These are phyloP conservation scores for Diorhabda carinulata DNA, from an alignment of 1,140 invertebrate genomes.

Conservation along the genomic window DNA sequence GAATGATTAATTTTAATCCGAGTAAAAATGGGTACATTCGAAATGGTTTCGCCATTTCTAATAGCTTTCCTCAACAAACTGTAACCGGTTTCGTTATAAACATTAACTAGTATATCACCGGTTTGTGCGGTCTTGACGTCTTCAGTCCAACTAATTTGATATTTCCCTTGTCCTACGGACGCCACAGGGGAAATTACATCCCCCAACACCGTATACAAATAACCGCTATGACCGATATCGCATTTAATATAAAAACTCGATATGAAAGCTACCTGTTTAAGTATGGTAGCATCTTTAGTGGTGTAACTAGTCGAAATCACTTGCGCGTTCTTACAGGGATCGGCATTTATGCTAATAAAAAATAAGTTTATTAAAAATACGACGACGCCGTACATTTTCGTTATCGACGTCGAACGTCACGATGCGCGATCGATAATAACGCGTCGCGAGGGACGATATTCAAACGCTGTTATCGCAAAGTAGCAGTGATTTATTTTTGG, in stretches of 20 bases:
- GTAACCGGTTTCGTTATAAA: constrained; percentile 89
- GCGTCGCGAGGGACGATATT: no score
- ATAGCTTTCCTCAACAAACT: constrained; percentile 74
- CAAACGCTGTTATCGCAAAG: no score
- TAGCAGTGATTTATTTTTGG: background rate
- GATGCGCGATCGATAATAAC: no score
- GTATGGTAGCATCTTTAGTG: constrained; percentile 82
- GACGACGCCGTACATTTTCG: no score
- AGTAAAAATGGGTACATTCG: constrained; percentile 66
- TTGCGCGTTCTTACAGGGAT: constrained; percentile 56
- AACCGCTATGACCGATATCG: constrained; percentile 57
- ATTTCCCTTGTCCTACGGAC: constrained; percentile 67
- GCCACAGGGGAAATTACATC: constrained; percentile 77
- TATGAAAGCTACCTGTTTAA: constrained; percentile 76
- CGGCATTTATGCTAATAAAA: background rate
- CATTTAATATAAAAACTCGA: constrained; percentile 70
- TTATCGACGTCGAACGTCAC: no score
- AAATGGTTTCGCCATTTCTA: constrained; percentile 62
- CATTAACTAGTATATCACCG: constrained; percentile 72
- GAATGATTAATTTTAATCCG: constrained; percentile 74
- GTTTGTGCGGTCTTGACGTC: constrained; percentile 74
- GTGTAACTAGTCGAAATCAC: constrained; percentile 70
- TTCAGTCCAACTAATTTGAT: constrained; percentile 87
- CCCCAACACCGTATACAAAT: constrained; percentile 77
- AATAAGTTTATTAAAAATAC: background rate